A percentile compares a stretch with the other conserved stretches of the same genome.
These are phyloP conservation scores for Microctonus hyperodae DNA, from an alignment of 2,888 invertebrate genomes.

Conservation along the genomic window DNA sequence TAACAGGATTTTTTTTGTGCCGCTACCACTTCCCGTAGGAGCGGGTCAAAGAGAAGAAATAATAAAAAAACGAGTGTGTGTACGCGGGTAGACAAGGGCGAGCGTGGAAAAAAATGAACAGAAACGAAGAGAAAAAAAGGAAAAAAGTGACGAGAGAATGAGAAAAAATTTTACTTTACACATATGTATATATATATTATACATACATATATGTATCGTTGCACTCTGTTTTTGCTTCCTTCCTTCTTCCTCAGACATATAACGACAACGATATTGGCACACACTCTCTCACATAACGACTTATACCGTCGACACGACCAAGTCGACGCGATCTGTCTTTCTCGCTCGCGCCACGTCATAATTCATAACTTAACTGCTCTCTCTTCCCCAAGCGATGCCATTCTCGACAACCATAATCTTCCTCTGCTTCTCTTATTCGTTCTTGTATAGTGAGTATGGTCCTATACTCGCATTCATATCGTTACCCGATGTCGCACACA, in stretches of 20 bases:
- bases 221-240: constrained; percentile 49
- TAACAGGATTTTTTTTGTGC: constrained; percentile 43
- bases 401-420: constrained; percentile 37
- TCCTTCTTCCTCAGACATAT: constrained; percentile 36
- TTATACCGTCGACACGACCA: constrained; percentile 50
- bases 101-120: constrained; percentile 15
- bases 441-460: not conserved
- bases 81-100: constrained; percentile 27
- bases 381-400: constrained; percentile 40
- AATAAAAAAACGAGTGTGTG: constrained; percentile 15
- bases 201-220: constrained; percentile 42
- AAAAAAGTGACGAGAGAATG: constrained; percentile 11
- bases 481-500: constrained; percentile 23
- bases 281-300: constrained; percentile 49
- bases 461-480: constrained; percentile 20
- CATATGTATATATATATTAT: constrained; percentile 26
- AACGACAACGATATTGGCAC: constrained; percentile 17
- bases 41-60: constrained; percentile 20
- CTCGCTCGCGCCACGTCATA: constrained; percentile 51
- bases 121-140: constrained; percentile 11
- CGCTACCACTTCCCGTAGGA: constrained; percentile 44
- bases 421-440: constrained; percentile 12
- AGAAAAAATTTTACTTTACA: constrained; percentile 8
- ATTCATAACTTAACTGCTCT: constrained; percentile 62
- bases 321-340: constrained; percentile 54